Evolutionary conservation across 2,888 invertebrate species (phyloP), one percentile per base, ranked within the genome.

Genomic region (Erynnis tages): DNA sequence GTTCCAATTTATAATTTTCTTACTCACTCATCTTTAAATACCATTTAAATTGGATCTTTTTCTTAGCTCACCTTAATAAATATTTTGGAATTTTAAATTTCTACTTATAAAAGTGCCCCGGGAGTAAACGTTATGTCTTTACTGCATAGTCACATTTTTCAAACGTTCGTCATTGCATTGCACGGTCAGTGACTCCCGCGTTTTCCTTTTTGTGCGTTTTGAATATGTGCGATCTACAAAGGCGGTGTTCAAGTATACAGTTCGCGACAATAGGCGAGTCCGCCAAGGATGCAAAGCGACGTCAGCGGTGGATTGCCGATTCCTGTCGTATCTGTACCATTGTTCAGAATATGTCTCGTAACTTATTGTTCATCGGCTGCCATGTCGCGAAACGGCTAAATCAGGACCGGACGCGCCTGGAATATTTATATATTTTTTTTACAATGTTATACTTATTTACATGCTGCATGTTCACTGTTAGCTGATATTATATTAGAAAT

Each of bases 281-380:
- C 57, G 66, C 60, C 66, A 66, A 71, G 72, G 68, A 74, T 70
- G 69, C 66, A 55, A 62, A 58, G 62, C 59, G 73, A 82, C 86
- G 84, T 87, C 84, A 85, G 67, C 63, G 57, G 60, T 70, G 70
- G 75, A 80, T 87, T 85, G 82, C 70, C 72, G 82, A 88, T 88
- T 82, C 87, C 66, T 82, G 82, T 85, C 86, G 78, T 82, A 78
- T 73, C 75, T 74, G 72, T 56, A 67, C 86, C 76, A 88, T 88
- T 88, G 88, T 88, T 88, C 88, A 79, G 77, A 84, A 88, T 88
- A 88, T 76, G 88, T 88, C 86, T 72, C 84, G 80, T 58, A 64
- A 77, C 76, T 79, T 82, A 87, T 88, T 88, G 85, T 86, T 80
- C 70, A 61, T 61, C 59, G 65, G 65, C 73, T 73, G 71, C 70